phyloP scores from a whole-genome alignment of 2,888 invertebrate species.

The Hydriomena furcata region DNA sequence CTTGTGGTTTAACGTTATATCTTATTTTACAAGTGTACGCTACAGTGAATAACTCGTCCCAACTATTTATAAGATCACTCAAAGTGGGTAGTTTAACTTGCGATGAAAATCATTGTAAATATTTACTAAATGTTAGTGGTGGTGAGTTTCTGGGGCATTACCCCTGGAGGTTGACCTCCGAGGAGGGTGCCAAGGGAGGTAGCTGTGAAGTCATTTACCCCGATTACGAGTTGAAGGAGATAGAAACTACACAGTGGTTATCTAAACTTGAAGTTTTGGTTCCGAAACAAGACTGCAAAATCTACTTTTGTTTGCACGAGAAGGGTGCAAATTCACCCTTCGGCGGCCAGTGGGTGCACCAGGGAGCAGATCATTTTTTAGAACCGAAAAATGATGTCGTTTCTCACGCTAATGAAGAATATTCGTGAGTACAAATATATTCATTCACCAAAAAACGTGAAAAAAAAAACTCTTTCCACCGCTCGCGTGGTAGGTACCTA shows the following conservation, averaged over 20 bases:
- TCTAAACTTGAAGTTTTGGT: constrained; percentile 58
- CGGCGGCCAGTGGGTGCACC: constrained; percentile 76
- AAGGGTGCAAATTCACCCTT: constrained; percentile 53
- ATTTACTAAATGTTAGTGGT: constrained; percentile 70
- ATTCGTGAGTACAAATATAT: constrained; percentile 38
- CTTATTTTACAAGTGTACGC: constrained; percentile 58
- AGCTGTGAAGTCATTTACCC: constrained; percentile 63
- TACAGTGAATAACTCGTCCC: constrained; percentile 41
- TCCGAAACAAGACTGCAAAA: constrained; percentile 52
- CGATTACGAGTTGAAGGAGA: constrained; percentile 67
- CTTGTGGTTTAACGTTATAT: constrained; percentile 73
- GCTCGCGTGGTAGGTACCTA: too few relatives aligned
- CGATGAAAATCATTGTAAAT: constrained; percentile 68
- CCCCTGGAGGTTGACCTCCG: constrained; percentile 71
- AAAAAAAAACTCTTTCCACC: too few relatives aligned
- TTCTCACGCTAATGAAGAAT: constrained; percentile 12
- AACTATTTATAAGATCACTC: constrained; percentile 60
- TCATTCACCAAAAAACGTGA: background rate
- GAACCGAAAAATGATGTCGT: constrained; percentile 50
- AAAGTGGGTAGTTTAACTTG: constrained; percentile 55
- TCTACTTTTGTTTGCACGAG: constrained; percentile 66
- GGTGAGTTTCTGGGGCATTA: constrained; percentile 70
- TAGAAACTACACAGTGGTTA: constrained; percentile 56
- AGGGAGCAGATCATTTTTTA: constrained; percentile 72
- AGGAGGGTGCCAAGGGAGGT: constrained; percentile 54